A percentile compares a stretch with the other conserved stretches of the same genome.
These are phyloP conservation scores for Steinernema carpocapsae DNA, from an alignment of 2,888 invertebrate genomes.

Conservation along the genomic window DNA sequence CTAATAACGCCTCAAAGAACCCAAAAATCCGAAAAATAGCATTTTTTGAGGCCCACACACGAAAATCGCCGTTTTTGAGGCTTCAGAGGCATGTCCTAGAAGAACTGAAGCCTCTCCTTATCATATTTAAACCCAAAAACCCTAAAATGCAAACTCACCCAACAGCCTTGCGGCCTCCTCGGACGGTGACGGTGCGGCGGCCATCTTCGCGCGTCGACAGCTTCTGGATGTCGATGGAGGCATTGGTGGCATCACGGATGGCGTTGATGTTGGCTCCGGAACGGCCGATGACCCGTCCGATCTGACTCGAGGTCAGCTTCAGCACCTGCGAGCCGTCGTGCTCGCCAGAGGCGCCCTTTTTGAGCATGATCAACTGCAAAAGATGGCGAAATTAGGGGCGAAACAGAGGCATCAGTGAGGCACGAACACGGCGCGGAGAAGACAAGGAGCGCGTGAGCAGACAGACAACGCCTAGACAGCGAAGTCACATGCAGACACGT, in stretches of 20 bases:
- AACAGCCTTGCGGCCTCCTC: not conserved
- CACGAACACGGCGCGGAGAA: not conserved
- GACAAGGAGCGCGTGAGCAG: no score
- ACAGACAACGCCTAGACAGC: no score
- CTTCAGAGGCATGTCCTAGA: no score
- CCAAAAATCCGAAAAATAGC: no score
- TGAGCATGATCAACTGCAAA: not conserved
- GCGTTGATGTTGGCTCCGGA: slow-evolving; percentile 97
- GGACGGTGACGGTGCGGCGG: not conserved
- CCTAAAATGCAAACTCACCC: not conserved
- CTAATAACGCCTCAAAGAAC: no score
- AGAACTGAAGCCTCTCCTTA: no score
- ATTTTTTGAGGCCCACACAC: no score
- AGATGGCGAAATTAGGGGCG: not conserved
- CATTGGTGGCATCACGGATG: slow-evolving; percentile 92
- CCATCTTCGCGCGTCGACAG: not conserved
- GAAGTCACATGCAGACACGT: no score
- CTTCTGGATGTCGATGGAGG: slow-evolving; percentile 77
- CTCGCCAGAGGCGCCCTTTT: not conserved
- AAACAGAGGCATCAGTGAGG: not conserved
- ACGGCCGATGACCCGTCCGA: slow-evolving; percentile 94
- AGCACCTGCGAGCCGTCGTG: slow-evolving; percentile 75
- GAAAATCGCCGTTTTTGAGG: no score
- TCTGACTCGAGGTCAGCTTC: slow-evolving; percentile 90
- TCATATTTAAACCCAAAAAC: no score